Conservation (phyloP, 2,113 vertebrate genomes). For the Capreolus pygargus region DNA sequence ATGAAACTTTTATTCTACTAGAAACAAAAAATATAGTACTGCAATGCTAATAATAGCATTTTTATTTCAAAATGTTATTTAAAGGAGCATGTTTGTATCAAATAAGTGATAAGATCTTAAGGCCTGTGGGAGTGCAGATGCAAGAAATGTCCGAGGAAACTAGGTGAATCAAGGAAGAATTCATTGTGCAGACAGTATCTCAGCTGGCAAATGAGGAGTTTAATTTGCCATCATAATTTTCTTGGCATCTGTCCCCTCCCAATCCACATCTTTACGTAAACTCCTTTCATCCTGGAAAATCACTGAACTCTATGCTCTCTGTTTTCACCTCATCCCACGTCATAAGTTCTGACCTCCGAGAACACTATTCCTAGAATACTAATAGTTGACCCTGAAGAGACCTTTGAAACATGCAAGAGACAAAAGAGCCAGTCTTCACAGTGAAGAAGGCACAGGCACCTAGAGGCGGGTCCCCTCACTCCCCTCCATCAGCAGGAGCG, state of each 20-base stretch:
- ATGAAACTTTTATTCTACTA: neutral
- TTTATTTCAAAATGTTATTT: slow-evolving; percentile 9
- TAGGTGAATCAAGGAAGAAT: neutral
- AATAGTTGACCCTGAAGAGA: neutral
- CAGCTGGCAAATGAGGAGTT: neutral
- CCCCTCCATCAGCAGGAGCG: neutral
- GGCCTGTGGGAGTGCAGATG: neutral
- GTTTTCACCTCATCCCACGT: neutral
- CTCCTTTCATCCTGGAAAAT: neutral
- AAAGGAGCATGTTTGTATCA: neutral
- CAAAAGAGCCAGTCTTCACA: neutral
- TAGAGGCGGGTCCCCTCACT: neutral
- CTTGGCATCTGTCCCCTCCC: neutral
- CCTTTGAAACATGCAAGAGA: neutral
- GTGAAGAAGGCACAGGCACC: neutral
- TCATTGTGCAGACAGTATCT: neutral
- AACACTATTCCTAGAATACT: neutral
- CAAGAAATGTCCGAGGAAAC: neutral
- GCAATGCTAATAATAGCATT: neutral
- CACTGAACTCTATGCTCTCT: neutral
- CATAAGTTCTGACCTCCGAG: neutral
- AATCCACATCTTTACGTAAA: neutral
- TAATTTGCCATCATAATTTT: neutral
- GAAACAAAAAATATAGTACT: neutral
- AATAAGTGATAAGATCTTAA: neutral